A percentile compares a stretch with the other conserved stretches of the same genome.
Evolutionary conservation across 2,888 invertebrate species (phyloP).

Genomic region (Chaitophorus viminalis): DNA sequence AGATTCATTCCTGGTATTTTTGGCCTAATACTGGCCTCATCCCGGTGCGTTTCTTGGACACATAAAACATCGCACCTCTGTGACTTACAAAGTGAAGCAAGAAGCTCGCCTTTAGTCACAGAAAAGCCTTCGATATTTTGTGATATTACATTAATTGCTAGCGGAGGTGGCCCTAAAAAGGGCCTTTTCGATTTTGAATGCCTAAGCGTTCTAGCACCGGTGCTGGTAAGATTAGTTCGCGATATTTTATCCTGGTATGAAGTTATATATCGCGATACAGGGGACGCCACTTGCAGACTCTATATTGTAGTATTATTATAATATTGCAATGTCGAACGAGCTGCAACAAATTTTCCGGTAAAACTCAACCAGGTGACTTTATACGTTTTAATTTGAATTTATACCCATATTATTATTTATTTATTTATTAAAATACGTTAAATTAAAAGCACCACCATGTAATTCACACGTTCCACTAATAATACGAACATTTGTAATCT

Average conservation of each 20-base stretch:
- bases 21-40: not conserved
- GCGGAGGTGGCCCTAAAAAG: not conserved
- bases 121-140: conserved; percentile 8
- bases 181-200: not conserved
- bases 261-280: not conserved
- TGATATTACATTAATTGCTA: not conserved
- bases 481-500: too few species aligned
- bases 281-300: not conserved
- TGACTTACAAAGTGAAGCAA: not conserved
- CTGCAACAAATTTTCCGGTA: too few species aligned
- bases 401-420: too few species aligned
- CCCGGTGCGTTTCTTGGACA: too few species aligned
- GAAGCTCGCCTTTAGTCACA: not conserved
- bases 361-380: too few species aligned
- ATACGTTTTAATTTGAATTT: too few species aligned
- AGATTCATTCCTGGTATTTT: conserved; percentile 12
- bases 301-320: too few species aligned
- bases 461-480: too few species aligned
- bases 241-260: not conserved
- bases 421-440: too few species aligned
- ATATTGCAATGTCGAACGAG: too few species aligned
- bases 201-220: conserved; percentile 2
- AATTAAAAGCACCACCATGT: too few species aligned
- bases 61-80: not conserved
- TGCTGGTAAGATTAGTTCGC: too few species aligned